Evolutionary conservation across 1,140 invertebrate species (phyloP), one percentile per base, ranked within the genome.

Genomic region (Pararge aegeria): DNA sequence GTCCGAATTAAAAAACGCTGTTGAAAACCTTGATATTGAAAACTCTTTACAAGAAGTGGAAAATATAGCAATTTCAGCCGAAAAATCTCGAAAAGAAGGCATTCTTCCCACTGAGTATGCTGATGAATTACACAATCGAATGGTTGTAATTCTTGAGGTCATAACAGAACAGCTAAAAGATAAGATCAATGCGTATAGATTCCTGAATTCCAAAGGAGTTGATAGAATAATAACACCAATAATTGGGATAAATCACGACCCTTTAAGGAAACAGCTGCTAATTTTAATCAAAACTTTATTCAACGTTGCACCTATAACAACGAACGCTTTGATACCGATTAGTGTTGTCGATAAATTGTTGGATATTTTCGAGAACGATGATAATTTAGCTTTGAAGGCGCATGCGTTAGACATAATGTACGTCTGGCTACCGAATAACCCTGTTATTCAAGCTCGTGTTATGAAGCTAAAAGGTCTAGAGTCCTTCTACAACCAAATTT

Each of bases 381-480:
- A 70, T 2, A 75, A 78, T 51, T 38, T 78, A 21, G 68, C 62
- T 21, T 30, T 82, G 5, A 86, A 88, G 64, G 74, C 71, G 4
- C 66, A 74, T 12, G 72, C 69, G 0, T 19, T 88, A 24, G 79
- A 86, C 52, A 69, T 88, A 12, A 27, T 88, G 1, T 58, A 70
- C 20, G 5, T 64, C 16, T 86, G 83, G 83, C 53, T 88, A 24
- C 83, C 82, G 38, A 68, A 72, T 4, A 85, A 84, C 19, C 83
- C 82, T 15, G 64, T 52, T 30, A 34, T 82, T 10, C 85, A 88
- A 68, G 73, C 75, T 1, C 55, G 82, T 29, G 75, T 85, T 0
- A 85, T 88, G 82, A 78, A 79, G 63, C 13, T 76, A 0, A 83
- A 79, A 70, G 82, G 83, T 1, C 48, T 88, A 0, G 76, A 81